Conservation (phyloP, 2,888 invertebrate species). For the Hedya salicella region DNA sequence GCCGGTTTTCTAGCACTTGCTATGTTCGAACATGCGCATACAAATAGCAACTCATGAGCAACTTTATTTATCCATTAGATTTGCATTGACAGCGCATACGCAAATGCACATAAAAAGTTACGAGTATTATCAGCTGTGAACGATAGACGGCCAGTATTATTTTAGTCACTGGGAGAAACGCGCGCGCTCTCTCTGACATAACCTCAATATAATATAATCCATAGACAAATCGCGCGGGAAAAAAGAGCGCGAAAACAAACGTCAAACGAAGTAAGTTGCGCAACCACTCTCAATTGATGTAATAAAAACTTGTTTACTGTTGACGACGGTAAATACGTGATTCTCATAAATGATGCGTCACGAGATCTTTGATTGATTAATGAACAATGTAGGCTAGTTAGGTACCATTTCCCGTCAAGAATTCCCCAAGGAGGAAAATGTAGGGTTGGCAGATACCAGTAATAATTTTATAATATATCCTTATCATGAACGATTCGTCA, state of each 20-base stretch:
- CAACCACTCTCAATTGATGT: conserved; percentile 24
- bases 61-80: conserved; percentile 1
- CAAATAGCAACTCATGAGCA: too few relatives aligned
- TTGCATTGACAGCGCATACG: not conserved
- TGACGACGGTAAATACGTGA: conserved; percentile 17
- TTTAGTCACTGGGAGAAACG: conserved; percentile 20
- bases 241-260: conserved; percentile 31
- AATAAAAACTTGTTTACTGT: conserved; percentile 35
- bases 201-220: conserved; percentile 27
- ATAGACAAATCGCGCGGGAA: conserved; percentile 2
- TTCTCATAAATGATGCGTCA: conserved; percentile 24
- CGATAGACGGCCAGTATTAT: conserved; percentile 32
- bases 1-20: not conserved
- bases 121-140: conserved; percentile 15
- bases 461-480: not conserved
- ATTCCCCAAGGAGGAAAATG: conserved; percentile 11
- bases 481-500: not conserved
- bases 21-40: not conserved
- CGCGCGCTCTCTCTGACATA: conserved; percentile 25
- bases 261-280: conserved; percentile 24
- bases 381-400: not conserved
- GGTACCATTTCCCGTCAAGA: conserved; percentile 5
- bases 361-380: conserved; percentile 18
- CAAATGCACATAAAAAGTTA: not conserved
- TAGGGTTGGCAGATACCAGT: not conserved